Evolutionary conservation across 2,888 invertebrate genomes (phyloP), one percentile per base, ranked within the genome.

Genomic region (Nudaria mundana): DNA sequence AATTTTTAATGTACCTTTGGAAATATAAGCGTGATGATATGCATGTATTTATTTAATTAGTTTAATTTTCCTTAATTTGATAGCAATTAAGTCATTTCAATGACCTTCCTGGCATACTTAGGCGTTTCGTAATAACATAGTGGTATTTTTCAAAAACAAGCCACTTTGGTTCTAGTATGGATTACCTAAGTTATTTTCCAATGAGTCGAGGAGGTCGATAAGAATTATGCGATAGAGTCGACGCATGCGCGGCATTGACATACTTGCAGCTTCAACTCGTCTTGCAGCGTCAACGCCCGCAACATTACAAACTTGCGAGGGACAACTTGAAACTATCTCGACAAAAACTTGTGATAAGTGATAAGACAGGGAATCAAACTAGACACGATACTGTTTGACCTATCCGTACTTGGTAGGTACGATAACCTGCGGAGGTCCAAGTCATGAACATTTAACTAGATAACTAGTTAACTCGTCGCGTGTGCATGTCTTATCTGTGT

Each of bases 191-290:
- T 69, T 68, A 67, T 76, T 72, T 76, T 75, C 68, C 72, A 70
- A 73, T 80, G 73, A 53, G 74, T 67, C 75, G 71, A 77, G 79
- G 71, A 78, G 74, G 75, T 81, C 79, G 85, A 82, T 86, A 82
- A 81, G 76, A 77, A 75, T 50, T 71, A 72, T 63, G 68, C 71
- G 81, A 81, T 79, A 77, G 76, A 74, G 71, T 66, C 58, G 63
- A 59, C 64, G 66, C 66, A 63, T 63, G 63, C 69, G 49, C 74
- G 87, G 75, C 86, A 87, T 86, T 87, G 87, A 87, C 87, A 87
- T 71, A 87, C 78, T 81, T 87, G 77, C 58, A 56, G 63, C 65
- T 50, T 71, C 72, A 61, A 63, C 66, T 62, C 71, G 71, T 67
- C 33, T 24, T 33, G 10, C 11, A 33, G 16, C 71, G 43, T 75